These are phyloP conservation scores for Linurgus olivaceus DNA, from an alignment of 2,797 vertebrate genomes.

Conservation along the genomic window DNA sequence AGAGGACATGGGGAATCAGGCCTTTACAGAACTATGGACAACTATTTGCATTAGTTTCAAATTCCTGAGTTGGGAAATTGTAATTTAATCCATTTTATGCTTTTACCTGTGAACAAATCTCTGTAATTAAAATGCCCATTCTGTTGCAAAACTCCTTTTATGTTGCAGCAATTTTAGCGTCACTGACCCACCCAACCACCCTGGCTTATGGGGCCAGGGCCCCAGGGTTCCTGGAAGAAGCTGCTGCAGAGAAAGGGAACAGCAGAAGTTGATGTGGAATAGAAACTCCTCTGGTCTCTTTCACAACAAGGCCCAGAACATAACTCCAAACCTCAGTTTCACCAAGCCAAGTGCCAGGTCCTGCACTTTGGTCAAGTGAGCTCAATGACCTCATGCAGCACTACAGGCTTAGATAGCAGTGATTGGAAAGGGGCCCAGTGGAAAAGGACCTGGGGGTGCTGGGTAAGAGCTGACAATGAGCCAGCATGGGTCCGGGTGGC, in stretches of 20 bases:
- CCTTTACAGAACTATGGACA: background rate
- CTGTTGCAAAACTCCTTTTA: background rate
- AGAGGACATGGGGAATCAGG: background rate
- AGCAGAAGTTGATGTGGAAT: background rate
- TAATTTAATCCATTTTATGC: background rate
- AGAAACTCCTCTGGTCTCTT: background rate
- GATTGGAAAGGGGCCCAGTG: background rate
- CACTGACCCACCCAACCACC: background rate
- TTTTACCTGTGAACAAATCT: background rate
- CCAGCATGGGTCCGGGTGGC: fast-evolving
- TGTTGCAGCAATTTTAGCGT: background rate
- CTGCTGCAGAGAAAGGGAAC: background rate
- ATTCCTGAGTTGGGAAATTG: background rate
- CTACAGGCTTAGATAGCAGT: background rate
- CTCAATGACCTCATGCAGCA: background rate
- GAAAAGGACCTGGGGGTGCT: background rate
- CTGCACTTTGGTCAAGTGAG: background rate
- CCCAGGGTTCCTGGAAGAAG: background rate
- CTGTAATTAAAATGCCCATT: background rate
- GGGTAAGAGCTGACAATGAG: background rate
- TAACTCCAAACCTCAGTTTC: background rate
- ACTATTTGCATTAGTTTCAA: background rate
- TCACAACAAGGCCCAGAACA: background rate
- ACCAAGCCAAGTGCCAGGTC: background rate
- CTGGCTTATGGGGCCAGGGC: fast-evolving